These are phyloP conservation scores for Toxotes chatareus DNA, from an alignment of 2,113 vertebrate genomes.

Conservation along the genomic window DNA sequence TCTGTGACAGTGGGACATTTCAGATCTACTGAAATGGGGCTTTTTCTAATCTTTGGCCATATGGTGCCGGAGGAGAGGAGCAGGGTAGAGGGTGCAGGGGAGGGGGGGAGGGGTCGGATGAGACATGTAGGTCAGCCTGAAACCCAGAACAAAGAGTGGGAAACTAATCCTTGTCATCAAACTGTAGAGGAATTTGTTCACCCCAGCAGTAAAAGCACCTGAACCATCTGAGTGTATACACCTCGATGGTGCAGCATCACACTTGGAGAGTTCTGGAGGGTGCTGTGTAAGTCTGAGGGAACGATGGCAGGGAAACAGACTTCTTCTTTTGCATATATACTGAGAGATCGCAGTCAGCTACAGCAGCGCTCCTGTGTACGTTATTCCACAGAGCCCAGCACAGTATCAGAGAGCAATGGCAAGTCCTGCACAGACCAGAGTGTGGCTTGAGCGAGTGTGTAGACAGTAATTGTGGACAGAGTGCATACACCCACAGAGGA, in stretches of 20 bases:
- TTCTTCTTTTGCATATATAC: background rate
- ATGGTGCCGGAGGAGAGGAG: conserved; percentile 59
- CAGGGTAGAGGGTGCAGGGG: conserved; percentile 10
- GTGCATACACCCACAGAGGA: too few species aligned
- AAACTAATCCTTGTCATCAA: conserved; percentile 44
- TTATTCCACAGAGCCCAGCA: background rate
- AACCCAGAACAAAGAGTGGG: conserved; percentile 52
- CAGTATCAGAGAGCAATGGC: background rate
- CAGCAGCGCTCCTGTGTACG: background rate
- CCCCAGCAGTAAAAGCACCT: background rate
- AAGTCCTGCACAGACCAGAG: background rate
- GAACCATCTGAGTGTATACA: background rate
- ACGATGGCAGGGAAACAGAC: background rate
- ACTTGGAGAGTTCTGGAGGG: background rate
- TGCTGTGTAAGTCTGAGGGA: background rate
- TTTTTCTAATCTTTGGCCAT: conserved; percentile 78
- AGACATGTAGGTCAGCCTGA: conserved; percentile 63
- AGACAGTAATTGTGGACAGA: background rate
- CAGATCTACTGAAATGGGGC: conserved; percentile 50
- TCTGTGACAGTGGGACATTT: conserved; percentile 49
- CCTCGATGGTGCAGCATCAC: background rate
- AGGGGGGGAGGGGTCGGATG: conserved; percentile 48
- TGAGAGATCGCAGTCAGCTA: background rate
- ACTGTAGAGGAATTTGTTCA: background rate
- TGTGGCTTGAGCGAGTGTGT: background rate